Evolutionary conservation across 92 coral and sea anemone genomes (phyloP).

Genomic region (Actinernus sp.): DNA sequence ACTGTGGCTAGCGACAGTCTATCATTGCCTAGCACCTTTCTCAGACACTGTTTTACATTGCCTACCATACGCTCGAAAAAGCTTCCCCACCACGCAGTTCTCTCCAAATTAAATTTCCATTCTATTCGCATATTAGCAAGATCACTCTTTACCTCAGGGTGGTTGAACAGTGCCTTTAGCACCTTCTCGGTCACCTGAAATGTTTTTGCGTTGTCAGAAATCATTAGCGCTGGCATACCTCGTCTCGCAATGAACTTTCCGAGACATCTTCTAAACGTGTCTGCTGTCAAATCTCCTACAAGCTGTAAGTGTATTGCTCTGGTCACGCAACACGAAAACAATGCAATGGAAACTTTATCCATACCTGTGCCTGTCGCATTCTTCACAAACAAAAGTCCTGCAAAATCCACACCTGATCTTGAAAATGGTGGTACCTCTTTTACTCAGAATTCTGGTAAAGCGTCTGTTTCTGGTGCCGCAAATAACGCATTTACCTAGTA

Average conservation of each 20-base stretch:
- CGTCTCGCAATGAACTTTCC: conserved; percentile 34
- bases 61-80: too few species aligned
- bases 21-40: too few species aligned
- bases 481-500: conserved; percentile 13
- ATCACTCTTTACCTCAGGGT: too few species aligned
- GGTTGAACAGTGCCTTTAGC: too few species aligned
- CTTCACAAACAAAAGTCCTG: conserved; percentile 39
- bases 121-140: too few species aligned
- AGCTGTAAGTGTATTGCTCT: conserved; percentile 39
- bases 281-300: conserved; percentile 18
- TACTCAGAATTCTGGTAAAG: conserved; percentile 37
- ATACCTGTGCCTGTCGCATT: too few species aligned
- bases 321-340: conserved; percentile 42
- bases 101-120: too few species aligned
- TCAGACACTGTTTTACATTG: too few species aligned
- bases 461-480: conserved; percentile 16
- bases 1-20: too few species aligned
- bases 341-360: conserved; percentile 20
- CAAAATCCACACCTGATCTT: conserved; percentile 37
- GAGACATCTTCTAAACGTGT: conserved; percentile 21
- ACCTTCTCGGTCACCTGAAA: too few species aligned
- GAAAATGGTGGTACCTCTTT: conserved; percentile 28
- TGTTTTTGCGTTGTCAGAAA: conserved; percentile 44
- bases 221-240: conserved; percentile 25
- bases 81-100: too few species aligned